A percentile compares a stretch with the other conserved stretches of the same genome.
These are phyloP conservation scores for Drosophila siamana DNA, from an alignment of 2,888 invertebrate species.

Conservation along the genomic window DNA sequence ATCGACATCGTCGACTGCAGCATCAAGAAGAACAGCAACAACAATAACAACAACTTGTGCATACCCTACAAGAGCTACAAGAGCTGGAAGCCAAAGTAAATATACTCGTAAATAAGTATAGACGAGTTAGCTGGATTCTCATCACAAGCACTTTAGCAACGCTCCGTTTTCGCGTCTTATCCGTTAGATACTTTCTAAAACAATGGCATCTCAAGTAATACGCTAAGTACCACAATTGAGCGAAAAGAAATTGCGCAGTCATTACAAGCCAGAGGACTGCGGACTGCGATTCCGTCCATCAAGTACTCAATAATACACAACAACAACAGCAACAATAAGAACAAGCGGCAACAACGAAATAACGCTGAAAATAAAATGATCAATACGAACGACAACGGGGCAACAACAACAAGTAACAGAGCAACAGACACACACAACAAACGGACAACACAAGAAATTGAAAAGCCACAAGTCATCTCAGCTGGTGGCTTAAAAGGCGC, in stretches of 20 bases:
- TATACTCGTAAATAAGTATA: background rate
- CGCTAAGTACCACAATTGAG: slow-evolving; percentile 69
- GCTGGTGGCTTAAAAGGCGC: slow-evolving; percentile 82
- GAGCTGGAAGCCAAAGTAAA: slow-evolving; percentile 10
- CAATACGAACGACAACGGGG: slow-evolving; percentile 64
- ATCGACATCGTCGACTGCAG: too few relatives aligned
- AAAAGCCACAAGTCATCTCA: slow-evolving; percentile 82
- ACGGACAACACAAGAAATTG: slow-evolving; percentile 70
- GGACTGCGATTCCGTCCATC: slow-evolving; percentile 56
- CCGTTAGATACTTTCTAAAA: slow-evolving; percentile 69
- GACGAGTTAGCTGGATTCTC: background rate
- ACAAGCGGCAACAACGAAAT: slow-evolving; percentile 16
- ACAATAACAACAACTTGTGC: slow-evolving; percentile 36
- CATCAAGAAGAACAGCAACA: slow-evolving; percentile 38
- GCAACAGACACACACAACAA: slow-evolving; percentile 37
- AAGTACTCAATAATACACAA: slow-evolving; percentile 77
- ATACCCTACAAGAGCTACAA: slow-evolving; percentile 56
- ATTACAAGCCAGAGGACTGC: slow-evolving; percentile 57
- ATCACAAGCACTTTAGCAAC: too few relatives aligned
- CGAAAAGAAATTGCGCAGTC: slow-evolving; percentile 69
- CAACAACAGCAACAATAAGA: slow-evolving; percentile 23
- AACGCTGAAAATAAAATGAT: slow-evolving; percentile 72
- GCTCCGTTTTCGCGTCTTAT: slow-evolving; percentile 19
- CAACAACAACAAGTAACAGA: slow-evolving; percentile 68
- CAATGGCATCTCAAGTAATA: slow-evolving; percentile 70